These are phyloP conservation scores for Mesocricetus auratus DNA, from an alignment of 2,113 vertebrate species.

Conservation along the genomic window DNA sequence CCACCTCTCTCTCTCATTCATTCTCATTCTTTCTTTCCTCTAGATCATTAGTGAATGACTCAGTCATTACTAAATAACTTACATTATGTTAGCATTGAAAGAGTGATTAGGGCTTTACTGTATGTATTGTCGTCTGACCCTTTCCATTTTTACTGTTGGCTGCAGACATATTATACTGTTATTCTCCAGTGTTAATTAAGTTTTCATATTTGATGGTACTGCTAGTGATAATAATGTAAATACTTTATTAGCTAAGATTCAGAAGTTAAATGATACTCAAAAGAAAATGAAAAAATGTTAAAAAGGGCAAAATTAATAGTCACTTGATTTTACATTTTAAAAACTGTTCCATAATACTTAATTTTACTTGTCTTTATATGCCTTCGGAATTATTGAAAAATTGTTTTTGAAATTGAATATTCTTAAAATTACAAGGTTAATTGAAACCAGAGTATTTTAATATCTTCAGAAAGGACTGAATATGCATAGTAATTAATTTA, in stretches of 20 bases:
- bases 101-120: conserved; percentile 8
- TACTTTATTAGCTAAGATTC: conserved; percentile 22
- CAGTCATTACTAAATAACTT: conserved; percentile 53
- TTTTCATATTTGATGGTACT: conserved; percentile 44
- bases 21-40: background rate
- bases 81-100: conserved; percentile 63
- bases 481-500: conserved; percentile 35
- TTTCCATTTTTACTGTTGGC: conserved; percentile 58
- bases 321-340: conserved; percentile 58
- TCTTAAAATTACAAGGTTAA: conserved; percentile 47
- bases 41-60: conserved; percentile 61
- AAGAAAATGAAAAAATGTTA: conserved; percentile 7
- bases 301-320: background rate
- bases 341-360: conserved; percentile 28
- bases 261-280: conserved; percentile 35
- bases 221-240: conserved; percentile 58
- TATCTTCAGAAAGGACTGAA: background rate
- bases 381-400: conserved; percentile 50
- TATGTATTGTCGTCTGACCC: conserved; percentile 43
- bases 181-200: conserved; percentile 49
- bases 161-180: conserved; percentile 13
- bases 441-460: conserved; percentile 31
- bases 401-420: conserved; percentile 44
- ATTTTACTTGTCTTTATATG: conserved; percentile 56
- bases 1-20: no score